A percentile compares a stretch with the other conserved stretches of the same genome.
Conservation (phyloP, 2,888 invertebrate species). For the Drosophila sordidula region DNA sequence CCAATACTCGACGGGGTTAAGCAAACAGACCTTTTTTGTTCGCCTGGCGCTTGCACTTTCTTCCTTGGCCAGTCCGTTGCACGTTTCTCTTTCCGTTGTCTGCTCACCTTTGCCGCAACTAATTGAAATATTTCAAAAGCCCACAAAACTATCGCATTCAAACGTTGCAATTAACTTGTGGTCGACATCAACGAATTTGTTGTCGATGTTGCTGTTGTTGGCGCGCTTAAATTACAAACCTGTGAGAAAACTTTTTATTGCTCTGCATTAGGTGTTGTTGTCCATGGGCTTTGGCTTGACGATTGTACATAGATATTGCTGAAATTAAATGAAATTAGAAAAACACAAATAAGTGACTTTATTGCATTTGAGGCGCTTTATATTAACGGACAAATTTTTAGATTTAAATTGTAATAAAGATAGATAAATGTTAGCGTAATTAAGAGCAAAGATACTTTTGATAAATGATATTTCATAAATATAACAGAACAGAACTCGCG, state of each 20-base stretch:
- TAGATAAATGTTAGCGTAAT: too few species aligned
- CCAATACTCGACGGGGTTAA: slow-evolving; percentile 73
- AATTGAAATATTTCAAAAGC: slow-evolving; percentile 74
- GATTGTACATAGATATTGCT: background rate
- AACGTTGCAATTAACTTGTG: slow-evolving; percentile 60
- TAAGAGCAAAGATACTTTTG: background rate
- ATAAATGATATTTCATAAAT: too few species aligned
- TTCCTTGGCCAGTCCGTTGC: slow-evolving; percentile 27
- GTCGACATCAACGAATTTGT: slow-evolving; percentile 20
- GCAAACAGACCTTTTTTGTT: slow-evolving; percentile 55
- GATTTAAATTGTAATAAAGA: too few species aligned
- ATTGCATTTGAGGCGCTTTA: too few species aligned
- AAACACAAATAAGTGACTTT: too few species aligned
- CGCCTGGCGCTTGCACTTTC: slow-evolving; percentile 65
- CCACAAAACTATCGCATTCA: slow-evolving; percentile 72
- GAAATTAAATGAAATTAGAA: too few species aligned
- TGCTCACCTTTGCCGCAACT: slow-evolving; percentile 42
- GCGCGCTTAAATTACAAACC: slow-evolving; percentile 62
- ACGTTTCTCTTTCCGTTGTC: background rate
- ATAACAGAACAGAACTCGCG: too few species aligned
- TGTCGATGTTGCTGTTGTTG: slow-evolving; percentile 21
- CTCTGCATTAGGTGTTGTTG: slow-evolving; percentile 12
- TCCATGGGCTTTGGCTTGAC: slow-evolving; percentile 7
- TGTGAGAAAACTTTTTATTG: slow-evolving; percentile 49
- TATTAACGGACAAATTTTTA: too few species aligned